phyloP scores from a whole-genome alignment of 2,113 vertebrate genomes.

The Rhizomys pruinosus region DNA sequence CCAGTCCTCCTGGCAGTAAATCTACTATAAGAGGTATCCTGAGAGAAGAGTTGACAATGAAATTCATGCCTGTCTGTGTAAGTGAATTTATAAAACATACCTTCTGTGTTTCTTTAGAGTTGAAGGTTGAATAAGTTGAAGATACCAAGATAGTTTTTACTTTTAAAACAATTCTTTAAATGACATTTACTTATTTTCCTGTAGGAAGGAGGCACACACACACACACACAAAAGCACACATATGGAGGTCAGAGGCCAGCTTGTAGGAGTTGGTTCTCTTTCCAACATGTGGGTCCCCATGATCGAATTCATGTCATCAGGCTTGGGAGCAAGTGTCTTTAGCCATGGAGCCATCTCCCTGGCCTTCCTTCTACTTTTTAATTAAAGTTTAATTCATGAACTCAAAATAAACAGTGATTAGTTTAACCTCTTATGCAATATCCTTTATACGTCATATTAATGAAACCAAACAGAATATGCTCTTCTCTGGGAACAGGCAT shows the following conservation, averaged over 20 bases:
- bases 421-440: constrained; percentile 19
- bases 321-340: too few species aligned
- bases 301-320: too few species aligned
- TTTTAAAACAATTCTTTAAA: background rate
- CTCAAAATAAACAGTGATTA: background rate
- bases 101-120: background rate
- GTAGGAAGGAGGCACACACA: too few species aligned
- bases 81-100: background rate
- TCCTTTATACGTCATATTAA: background rate
- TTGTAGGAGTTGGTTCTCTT: too few species aligned
- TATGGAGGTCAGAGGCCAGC: too few species aligned
- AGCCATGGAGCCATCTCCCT: background rate
- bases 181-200: background rate
- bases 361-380: background rate
- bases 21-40: background rate
- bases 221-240: background rate
- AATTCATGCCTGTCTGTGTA: background rate
- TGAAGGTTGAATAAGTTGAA: background rate
- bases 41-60: background rate
- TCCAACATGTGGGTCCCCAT: too few species aligned
- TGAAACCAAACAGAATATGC: constrained; percentile 3
- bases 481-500: background rate
- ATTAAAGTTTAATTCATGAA: background rate
- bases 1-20: background rate
- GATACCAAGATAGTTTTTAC: background rate